Evolutionary conservation across 2,888 invertebrate species (phyloP).

Genomic region (Drosophila kanekoi): DNA sequence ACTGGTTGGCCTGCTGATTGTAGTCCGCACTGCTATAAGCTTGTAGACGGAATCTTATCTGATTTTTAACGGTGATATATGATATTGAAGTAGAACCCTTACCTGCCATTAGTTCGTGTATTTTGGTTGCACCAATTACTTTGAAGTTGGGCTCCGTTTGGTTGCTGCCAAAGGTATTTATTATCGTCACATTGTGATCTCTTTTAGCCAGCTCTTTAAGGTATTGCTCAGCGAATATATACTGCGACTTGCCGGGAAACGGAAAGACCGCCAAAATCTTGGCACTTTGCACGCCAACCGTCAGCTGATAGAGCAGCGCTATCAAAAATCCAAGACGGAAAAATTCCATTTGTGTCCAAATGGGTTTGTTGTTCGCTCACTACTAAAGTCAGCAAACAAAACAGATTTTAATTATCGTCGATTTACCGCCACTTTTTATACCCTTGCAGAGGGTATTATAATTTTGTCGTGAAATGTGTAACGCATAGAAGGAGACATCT

Average conservation of each 20-base stretch:
- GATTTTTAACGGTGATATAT: no score
- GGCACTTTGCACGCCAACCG: constrained; percentile 40
- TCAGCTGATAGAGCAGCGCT: constrained; percentile 11
- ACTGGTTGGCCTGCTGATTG: constrained; percentile 43
- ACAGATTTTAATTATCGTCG: constrained; percentile 40
- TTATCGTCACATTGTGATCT: constrained; percentile 84
- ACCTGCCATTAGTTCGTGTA: constrained; percentile 67
- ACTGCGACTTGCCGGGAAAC: constrained; percentile 77
- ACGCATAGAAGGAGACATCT: no score
- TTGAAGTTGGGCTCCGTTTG: constrained; percentile 72
- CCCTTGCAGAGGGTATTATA: no score
- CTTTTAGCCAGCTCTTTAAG: constrained; percentile 78
- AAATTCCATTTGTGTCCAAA: constrained; percentile 36
- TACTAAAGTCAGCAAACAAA: constrained; percentile 36
- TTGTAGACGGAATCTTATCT: constrained; percentile 18
- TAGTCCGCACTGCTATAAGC: constrained; percentile 45
- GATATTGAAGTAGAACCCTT: background rate
- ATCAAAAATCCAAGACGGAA: constrained; percentile 1
- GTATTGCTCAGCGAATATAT: constrained; percentile 79
- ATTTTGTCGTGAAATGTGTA: no score
- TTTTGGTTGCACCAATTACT: constrained; percentile 68
- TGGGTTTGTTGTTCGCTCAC: constrained; percentile 9
- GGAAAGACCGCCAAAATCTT: constrained; percentile 74
- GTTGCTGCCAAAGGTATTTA: constrained; percentile 77
- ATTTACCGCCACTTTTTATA: constrained; percentile 1